phyloP scores from a whole-genome alignment of 2,113 vertebrate species.

The Pteropus alecto region DNA sequence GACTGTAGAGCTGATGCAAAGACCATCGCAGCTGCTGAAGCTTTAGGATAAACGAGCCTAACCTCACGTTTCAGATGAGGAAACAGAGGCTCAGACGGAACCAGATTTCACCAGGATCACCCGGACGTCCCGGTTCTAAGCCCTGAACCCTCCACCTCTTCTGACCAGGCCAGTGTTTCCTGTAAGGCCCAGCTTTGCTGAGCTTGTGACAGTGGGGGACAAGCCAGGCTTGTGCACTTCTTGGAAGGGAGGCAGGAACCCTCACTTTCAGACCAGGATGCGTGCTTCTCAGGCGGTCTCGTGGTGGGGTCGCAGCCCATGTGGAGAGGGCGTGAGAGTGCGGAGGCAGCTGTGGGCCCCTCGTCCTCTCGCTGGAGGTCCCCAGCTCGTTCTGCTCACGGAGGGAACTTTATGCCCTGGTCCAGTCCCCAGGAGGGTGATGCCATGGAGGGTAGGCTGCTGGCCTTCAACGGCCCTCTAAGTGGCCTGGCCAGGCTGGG shows the following conservation, averaged over 20 bases:
- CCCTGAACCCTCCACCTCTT: neutral
- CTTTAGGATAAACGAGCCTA: neutral
- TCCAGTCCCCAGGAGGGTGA: neutral
- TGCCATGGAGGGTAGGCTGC: neutral
- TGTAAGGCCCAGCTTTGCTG: neutral
- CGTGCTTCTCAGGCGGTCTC: neutral
- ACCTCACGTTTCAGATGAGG: neutral
- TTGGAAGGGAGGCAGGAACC: neutral
- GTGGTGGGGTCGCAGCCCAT: neutral
- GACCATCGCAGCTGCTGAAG: neutral
- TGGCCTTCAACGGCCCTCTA: neutral
- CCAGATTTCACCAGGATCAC: neutral
- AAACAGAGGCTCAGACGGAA: neutral
- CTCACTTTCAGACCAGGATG: neutral
- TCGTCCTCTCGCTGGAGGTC: neutral
- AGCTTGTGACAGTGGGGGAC: neutral
- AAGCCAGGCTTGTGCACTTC: neutral
- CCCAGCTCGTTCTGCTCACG: neutral
- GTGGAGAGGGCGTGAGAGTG: neutral
- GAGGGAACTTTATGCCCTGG: neutral
- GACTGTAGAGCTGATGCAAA: neutral
- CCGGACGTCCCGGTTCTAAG: neutral
- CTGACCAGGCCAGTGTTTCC: neutral
- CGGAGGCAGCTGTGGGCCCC: neutral
- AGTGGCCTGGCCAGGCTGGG: neutral